Base-by-base conservation (phyloP, 2,797 vertebrate genomes). In the Melanotaenia pygmaea region DNA sequence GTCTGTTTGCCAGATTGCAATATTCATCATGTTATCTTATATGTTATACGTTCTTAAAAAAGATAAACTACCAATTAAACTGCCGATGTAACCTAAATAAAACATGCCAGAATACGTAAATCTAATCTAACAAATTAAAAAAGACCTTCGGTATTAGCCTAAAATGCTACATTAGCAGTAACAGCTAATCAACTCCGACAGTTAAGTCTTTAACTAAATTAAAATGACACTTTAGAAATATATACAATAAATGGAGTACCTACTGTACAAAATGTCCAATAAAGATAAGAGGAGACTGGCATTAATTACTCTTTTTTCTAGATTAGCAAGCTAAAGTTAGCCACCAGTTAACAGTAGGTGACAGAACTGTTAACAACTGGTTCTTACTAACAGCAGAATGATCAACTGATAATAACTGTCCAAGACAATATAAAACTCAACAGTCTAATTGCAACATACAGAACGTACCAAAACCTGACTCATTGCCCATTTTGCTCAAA, bases 311-410 rank as follows among this genome's bases (percentile, higher is more conserved):
- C 28, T 35, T 68, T 10, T 64, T 8, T 5, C 4, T 64, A 40
- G 26, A 67, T n/a, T 30, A n/a, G 9, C 12, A 24, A 11, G n/a
- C n/a, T 38, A 20, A 67, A 62, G 38, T 45, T 37, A 24, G 30
- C 22, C 38, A 59, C 32, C 53, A 68, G 57, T 26, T 43, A 56
- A 10, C 24, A 34, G 45, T 54, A 53, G 43, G 9, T 24, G 30
- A 8, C 4, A 7, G 32, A 65, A 26, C 58, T 28, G 47, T 28
- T 66, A 18, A 38, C 63, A 66, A 22, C 24, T 2, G 35, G 76
- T 69, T 69, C 64, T 76, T 56, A 59, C 3, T 5, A 20, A 72
- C 72, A 71, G 72, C 64, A 73, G 40, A 26, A 58, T 5, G 59
- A 50, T 58, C 45, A 68, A 56, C 30, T 61, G 64, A 74, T 59